Evolutionary conservation across 2,113 vertebrate genomes (phyloP), one percentile per base, ranked within the genome.

Genomic region (Callochromis pleurospilus): DNA sequence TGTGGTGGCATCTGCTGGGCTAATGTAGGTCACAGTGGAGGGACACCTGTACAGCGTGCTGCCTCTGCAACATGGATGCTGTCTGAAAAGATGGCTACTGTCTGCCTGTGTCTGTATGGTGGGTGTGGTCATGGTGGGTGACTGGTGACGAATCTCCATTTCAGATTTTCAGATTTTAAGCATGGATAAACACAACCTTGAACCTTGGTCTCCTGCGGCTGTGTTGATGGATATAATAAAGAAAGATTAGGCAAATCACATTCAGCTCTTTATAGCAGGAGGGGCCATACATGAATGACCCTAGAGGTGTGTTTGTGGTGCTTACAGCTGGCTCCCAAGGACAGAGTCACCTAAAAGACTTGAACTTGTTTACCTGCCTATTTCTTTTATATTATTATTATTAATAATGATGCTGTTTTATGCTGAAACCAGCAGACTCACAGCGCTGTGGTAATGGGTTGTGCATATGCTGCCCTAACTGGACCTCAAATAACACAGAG

Each of bases 31-130:
- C 92, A 93, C 15, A 1, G 84, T 47, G 62, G 29, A 77, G 82
- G 80, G 88, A 89, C 93, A 95, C 93, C 90, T 94, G 92, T 88
- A 47, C 82, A 4, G 42, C 38, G 2, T 7, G 45, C 60, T 65
- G 82, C 26, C 79, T 82, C 60, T 88, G 79, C 86, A 91, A 88
- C 89, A 91, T 85, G 87, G 89, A 91, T 24, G 87, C 90, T 89
- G 90, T 60, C 38, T 42, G 65, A 60, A 91, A 92, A 93, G 83
- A 93, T 93, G 90, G 81, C 89, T 91, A 19, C 92, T 88, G 53
- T 75, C 33, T 82, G 24, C 7, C 38, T 26, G 11, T 68, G 62
- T 82, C 14, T 86, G 45, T 54, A 1, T 83, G 75, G 58, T 89
- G 91, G 89, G 90, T 77, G 89, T 86, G 91, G 87, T 73, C 21